Evolutionary conservation across 2,888 invertebrate genomes (phyloP).

Genomic region (Bibio marci): DNA sequence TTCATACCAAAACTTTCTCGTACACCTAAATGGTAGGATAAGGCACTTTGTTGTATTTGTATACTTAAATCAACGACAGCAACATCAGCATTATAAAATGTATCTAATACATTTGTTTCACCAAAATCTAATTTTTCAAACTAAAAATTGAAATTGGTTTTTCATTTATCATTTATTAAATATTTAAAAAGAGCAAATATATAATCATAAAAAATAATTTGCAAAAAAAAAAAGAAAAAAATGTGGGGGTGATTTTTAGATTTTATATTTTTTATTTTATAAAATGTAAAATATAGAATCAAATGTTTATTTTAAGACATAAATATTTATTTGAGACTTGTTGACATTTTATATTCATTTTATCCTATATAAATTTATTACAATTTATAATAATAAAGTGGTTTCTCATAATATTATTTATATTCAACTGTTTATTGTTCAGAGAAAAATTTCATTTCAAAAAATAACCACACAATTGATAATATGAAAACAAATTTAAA

Average conservation of each 20-base stretch:
- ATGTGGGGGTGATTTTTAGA: neutral
- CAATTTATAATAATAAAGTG: no score
- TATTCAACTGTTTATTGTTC: no score
- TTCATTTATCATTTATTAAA: slow-evolving; percentile 2
- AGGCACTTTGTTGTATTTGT: slow-evolving; percentile 77
- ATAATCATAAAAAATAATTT: neutral
- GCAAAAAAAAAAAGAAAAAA: slow-evolving; percentile 1
- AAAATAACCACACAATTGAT: no score
- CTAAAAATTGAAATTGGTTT: slow-evolving; percentile 35
- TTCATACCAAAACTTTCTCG: slow-evolving; percentile 96
- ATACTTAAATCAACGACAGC: slow-evolving; percentile 89
- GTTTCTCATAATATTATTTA: no score
- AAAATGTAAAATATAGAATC: neutral
- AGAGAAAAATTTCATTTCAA: no score
- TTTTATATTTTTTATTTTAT: neutral
- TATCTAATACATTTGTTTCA: slow-evolving; percentile 84
- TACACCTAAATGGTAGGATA: slow-evolving; percentile 93
- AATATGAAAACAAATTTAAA: no score
- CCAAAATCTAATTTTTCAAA: slow-evolving; percentile 97
- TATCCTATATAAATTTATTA: no score
- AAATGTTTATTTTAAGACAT: neutral
- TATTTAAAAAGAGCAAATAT: neutral
- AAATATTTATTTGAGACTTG: no score
- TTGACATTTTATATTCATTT: no score
- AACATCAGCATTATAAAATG: slow-evolving; percentile 97